These are phyloP conservation scores for Diorhabda carinulata DNA, from an alignment of 1,140 invertebrate species.

Conservation along the genomic window DNA sequence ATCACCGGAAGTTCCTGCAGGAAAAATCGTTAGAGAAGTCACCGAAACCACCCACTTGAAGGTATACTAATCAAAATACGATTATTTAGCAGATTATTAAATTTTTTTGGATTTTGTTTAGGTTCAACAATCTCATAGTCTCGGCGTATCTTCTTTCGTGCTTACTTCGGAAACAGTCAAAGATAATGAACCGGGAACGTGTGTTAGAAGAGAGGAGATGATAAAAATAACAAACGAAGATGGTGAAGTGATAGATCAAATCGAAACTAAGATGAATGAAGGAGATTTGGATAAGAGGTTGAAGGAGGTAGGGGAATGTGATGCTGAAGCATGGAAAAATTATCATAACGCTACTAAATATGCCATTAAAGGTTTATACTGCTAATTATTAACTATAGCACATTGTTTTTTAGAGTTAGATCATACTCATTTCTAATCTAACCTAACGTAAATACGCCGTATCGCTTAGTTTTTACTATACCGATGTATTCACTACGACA, in stretches of 20 bases:
- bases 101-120: background rate
- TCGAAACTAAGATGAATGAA: constrained; percentile 30
- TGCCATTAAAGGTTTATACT: constrained; percentile 49
- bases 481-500: too few species aligned
- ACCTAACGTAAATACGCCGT: too few species aligned
- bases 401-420: too few species aligned
- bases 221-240: constrained; percentile 23
- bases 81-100: background rate
- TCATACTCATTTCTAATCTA: too few species aligned
- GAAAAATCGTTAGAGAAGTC: constrained; percentile 53
- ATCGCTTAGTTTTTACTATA: too few species aligned
- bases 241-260: constrained; percentile 20
- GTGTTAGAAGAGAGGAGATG: constrained; percentile 28
- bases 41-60: constrained; percentile 56
- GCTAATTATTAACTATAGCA: too few species aligned
- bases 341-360: constrained; percentile 51
- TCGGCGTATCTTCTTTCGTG: constrained; percentile 54
- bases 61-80: background rate
- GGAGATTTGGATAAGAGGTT: constrained; percentile 44
- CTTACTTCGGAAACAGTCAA: constrained; percentile 51
- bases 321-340: constrained; percentile 45
- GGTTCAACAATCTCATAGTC: constrained; percentile 52
- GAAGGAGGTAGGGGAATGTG: constrained; percentile 48
- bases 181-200: constrained; percentile 44
- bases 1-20: constrained; percentile 45